Evolutionary conservation across 2,888 invertebrate genomes (phyloP), one percentile per base, ranked within the genome.

Genomic region (Aleiodes testaceus): DNA sequence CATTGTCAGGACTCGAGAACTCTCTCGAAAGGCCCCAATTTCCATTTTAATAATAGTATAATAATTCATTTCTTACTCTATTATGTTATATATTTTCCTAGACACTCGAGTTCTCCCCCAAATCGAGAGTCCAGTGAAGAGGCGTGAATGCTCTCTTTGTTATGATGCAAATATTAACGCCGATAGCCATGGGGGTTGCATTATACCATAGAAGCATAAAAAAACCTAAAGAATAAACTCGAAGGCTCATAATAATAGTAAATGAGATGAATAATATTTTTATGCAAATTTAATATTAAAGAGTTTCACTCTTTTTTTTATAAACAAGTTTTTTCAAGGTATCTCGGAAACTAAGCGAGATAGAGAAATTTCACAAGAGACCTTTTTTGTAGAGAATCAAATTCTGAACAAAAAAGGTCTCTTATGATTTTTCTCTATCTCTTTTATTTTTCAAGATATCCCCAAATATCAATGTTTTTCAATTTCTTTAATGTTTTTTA

Each of bases 71-170:
- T 47, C 47, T 22, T 26, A 36, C 16, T 50, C 49, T 16, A 22
- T 67, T 61, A 14, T 22, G 18, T 42, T 50, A 59, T 68, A 16
- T 47, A 16, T 16, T 47, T 47, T 16, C 16, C 16, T 47, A 16
- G 47, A 2, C 36, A 36, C 45, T 5, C 52, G 65, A 45, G 63
- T 20, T 61, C 36, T 61, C 68, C 76, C 76, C 72, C 72, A 74
- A 77, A 77, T 80, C 74, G 78, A 80, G 79, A 36, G 36, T 36
- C 77, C 76, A 75, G 74, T 77, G 75, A 84, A 78, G 80, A 85
- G 85, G 84, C 85, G 85, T 85, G 86, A 86, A 84, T 83, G 84
- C 79, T 82, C 83, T 83, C 84, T 85, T 84, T 85, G 81, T 82
- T 79, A 75, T 42, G 70, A 85, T 83, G 85, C 84, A 84, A 85